Conservation (phyloP, 2,888 invertebrate species). For the Microdon myrmicae region DNA sequence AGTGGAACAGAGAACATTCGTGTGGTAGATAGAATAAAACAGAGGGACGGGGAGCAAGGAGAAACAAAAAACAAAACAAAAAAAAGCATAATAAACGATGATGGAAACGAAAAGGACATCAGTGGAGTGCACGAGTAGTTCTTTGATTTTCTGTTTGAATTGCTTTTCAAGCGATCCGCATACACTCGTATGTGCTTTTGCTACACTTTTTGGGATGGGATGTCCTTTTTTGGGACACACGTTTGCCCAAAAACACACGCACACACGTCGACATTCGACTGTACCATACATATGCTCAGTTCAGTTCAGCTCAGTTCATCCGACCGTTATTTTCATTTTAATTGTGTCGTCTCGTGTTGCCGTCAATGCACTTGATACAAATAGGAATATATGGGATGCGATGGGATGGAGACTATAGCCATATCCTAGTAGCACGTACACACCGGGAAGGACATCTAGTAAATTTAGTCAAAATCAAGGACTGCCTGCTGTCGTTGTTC, state of each 20-base stretch:
- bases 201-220: constrained; percentile 16
- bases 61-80: too few species aligned
- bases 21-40: too few species aligned
- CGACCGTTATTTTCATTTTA: constrained; percentile 43
- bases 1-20: too few species aligned
- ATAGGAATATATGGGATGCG: not conserved
- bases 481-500: constrained; percentile 10
- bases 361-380: constrained; percentile 31
- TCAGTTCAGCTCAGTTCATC: constrained; percentile 38
- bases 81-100: too few species aligned
- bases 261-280: not conserved
- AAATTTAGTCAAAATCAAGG: constrained; percentile 49
- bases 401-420: constrained; percentile 7
- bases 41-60: too few species aligned
- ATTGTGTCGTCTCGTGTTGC: constrained; percentile 51
- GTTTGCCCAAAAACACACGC: constrained; percentile 8
- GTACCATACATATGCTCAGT: constrained; percentile 40
- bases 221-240: constrained; percentile 44
- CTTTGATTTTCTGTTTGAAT: constrained; percentile 52
- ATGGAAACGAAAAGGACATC: too few species aligned
- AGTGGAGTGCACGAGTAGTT: constrained; percentile 39
- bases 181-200: constrained; percentile 15
- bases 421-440: constrained; percentile 17
- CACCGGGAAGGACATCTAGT: constrained; percentile 38
- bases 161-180: constrained; percentile 37